Evolutionary conservation across 2,797 vertebrate species (phyloP), one percentile per base, ranked within the genome.

Genomic region (Podarcis siculus): DNA sequence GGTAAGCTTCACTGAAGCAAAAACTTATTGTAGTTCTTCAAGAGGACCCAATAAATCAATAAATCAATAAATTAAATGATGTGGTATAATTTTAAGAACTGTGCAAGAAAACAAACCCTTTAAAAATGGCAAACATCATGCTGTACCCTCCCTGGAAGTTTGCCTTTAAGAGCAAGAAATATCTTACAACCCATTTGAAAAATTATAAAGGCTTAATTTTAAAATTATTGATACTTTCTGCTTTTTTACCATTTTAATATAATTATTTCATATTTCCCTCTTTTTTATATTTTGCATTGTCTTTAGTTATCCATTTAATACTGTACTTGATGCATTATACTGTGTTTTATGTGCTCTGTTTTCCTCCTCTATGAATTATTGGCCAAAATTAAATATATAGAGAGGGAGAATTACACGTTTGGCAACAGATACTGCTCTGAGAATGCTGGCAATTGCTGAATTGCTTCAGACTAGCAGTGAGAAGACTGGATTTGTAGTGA

Each of bases 11-110:
- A 85, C 87, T 42, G 9, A 90, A 72, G 8, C 88, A 45, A n/a
- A 69, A 67, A 83, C 67, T 79, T 90, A 61, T 88, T 27, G 49
- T n/a, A 7, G 77, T 39, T 69, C 89, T 92, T 90, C 42, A 85
- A 82, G 88, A 84, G 4, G 82, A 64, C 61, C 73, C 89, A 55
- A 86, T 79, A 71, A 23, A 72, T 13, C 49, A 49, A 49, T 49
- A 3, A 49, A 86, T 79, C 80, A 23, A 69, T 91, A 0, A 58
- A 61, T 80, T n/a, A 58, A 69, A 71, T 55, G 4, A 8, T 83
- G 25, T 32, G 45, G 27, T 83, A 35, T 73, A 42, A 15, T 75
- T 55, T 30, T 35, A 37, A 76, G 25, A 72, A 17, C 15, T 15
- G 1, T 58, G 23, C 25, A 58, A 15, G 55, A 61, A 58, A 39